Evolutionary conservation across 2,888 invertebrate species (phyloP).

Genomic region (Cerastoderma edule): DNA sequence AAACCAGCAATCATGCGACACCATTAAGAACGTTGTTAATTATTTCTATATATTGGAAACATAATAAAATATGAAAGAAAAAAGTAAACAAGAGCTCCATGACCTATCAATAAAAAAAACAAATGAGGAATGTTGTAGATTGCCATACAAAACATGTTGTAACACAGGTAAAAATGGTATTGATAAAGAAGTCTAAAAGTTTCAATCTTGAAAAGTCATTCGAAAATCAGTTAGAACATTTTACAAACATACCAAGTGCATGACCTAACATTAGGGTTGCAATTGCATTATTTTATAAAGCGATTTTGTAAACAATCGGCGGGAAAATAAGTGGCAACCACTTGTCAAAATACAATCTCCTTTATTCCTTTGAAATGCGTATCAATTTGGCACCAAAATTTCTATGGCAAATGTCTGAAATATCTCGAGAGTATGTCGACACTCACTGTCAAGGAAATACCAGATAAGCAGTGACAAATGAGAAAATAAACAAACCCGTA

Average conservation of each 20-base stretch:
- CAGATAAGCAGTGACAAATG: conserved; percentile 14
- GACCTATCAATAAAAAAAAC: too few relatives aligned
- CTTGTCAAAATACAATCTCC: conserved; percentile 23
- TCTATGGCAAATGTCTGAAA: not conserved
- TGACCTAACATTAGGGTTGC: not conserved
- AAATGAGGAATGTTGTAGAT: too few relatives aligned
- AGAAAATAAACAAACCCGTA: conserved; percentile 37
- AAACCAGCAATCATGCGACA: not conserved
- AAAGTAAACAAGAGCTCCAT: too few relatives aligned
- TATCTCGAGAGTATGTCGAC: not conserved
- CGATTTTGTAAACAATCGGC: conserved; percentile 30
- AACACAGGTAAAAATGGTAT: too few relatives aligned
- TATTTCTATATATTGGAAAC: too few relatives aligned
- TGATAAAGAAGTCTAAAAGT: not conserved
- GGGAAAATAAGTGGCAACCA: conserved; percentile 40
- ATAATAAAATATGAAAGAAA: too few relatives aligned
- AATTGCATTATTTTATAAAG: not conserved
- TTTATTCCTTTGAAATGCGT: not conserved
- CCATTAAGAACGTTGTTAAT: too few relatives aligned
- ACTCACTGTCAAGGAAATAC: not conserved
- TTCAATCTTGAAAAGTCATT: not conserved
- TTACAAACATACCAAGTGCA: not conserved
- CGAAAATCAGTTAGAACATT: not conserved
- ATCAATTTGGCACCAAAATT: too few relatives aligned
- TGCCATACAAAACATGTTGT: too few relatives aligned